phyloP scores from a whole-genome alignment of 2,113 vertebrate species.

The Lophochroa leadbeateri region DNA sequence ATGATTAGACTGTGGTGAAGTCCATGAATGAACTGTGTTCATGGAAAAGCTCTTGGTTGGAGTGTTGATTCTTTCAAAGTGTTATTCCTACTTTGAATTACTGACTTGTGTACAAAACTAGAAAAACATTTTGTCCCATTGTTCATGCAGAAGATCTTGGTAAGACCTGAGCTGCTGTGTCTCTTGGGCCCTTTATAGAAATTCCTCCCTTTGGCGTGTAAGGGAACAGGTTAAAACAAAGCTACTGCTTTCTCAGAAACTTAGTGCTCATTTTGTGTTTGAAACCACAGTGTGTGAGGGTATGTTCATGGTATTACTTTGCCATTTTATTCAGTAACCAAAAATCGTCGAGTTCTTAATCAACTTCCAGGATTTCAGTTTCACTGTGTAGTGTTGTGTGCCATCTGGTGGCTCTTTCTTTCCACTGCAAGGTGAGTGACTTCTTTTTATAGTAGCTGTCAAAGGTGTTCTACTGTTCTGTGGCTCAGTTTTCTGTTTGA shows the following conservation, averaged over 20 bases:
- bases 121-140: background rate
- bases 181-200: background rate
- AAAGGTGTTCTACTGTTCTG: background rate
- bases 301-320: background rate
- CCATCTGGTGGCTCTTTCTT: slow-evolving; percentile 64
- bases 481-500: background rate
- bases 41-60: background rate
- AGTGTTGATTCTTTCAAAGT: background rate
- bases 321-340: background rate
- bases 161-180: background rate
- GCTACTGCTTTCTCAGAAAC: background rate
- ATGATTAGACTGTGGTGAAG: background rate
- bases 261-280: background rate
- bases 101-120: background rate
- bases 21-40: background rate
- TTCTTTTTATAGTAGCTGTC: background rate
- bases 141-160: background rate
- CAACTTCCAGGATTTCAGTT: background rate
- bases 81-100: background rate
- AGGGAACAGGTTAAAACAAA: background rate
- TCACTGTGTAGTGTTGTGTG: slow-evolving; percentile 18
- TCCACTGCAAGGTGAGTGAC: background rate
- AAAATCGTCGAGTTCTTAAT: background rate
- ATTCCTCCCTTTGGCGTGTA: background rate
- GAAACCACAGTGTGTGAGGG: background rate